Evolutionary conservation across 2,797 vertebrate genomes (phyloP), one percentile per base, ranked within the genome.

Genomic region (Falco cherrug): DNA sequence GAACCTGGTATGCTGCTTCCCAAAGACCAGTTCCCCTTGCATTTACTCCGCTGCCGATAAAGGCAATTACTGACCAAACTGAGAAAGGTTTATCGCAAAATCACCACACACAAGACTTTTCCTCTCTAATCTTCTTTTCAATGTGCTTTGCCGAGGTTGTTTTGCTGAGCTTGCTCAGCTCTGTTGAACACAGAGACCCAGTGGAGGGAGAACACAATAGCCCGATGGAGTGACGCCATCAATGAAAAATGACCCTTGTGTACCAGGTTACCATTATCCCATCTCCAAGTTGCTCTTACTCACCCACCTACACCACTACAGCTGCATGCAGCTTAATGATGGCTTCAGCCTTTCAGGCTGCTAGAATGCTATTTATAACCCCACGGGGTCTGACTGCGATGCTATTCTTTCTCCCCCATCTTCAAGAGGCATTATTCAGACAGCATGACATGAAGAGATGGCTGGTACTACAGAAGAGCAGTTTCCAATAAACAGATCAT

Each of bases 401-500:
- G 67, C 94, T 94, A 81, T 96, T 97, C 79, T 96, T 82, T 48
- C 51, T 67, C 73, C 50, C 50, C 67, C 53, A 11, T 93, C 95
- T 94, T 96, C n/a, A 56, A 90, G 94, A 95, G 96, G 89, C 89
- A 47, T 91, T 95, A 91, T 92, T 91, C 90, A 95, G 87, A 29
- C 90, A 73, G 74, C 87, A 56, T 93, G 89, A 94, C 90, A 87
- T 53, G 84, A 89, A 96, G 92, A 90, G 91, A 95, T 80, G 80
- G 64, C 81, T 87, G 84, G 92, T 92, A 93, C 68, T 70, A 79
- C 84, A 93, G 95, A 96, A 91, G 77, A 93, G 63, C 91, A 77
- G 89, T 85, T 97, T 80, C 95, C 94, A 92, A 97, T 95, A 96
- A 96, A 96, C 84, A 90, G 85, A 89, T 90, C 93, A 94, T 97